Conservation (phyloP, 2,113 vertebrate genomes). For the Menidia beryllina region DNA sequence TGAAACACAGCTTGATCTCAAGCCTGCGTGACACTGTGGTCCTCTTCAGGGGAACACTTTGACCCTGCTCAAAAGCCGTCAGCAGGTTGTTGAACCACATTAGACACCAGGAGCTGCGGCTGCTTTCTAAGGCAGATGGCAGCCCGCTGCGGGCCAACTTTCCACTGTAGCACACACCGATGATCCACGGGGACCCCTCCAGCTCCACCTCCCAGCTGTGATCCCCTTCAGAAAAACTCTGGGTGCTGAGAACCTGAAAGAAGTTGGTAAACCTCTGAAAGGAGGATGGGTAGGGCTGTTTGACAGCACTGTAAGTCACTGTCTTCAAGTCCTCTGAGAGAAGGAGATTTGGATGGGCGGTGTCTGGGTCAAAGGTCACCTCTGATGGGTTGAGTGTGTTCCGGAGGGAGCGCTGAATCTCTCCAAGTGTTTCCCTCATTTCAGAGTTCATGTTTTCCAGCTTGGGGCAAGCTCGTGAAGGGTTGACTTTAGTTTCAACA, state of each 20-base stretch:
- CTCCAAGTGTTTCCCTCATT: conserved; percentile 63
- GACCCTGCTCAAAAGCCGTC: conserved; percentile 82
- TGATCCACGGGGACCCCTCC: conserved; percentile 78
- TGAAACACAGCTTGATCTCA: conserved; percentile 81
- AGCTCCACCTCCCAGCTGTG: conserved; percentile 80
- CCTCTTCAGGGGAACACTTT: conserved; percentile 72
- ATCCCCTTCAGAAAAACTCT: conserved; percentile 78
- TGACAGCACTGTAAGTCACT: conserved; percentile 66
- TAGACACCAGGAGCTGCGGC: conserved; percentile 84
- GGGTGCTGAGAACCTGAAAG: conserved; percentile 79
- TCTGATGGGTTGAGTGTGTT: conserved; percentile 80
- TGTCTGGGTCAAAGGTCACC: conserved; percentile 80
- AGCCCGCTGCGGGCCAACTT: conserved; percentile 80
- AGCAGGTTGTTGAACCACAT: conserved; percentile 84
- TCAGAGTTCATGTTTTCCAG: conserved; percentile 68
- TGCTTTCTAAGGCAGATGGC: conserved; percentile 83
- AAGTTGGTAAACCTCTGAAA: conserved; percentile 79
- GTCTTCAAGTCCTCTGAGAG: conserved; percentile 81
- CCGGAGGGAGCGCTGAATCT: conserved; percentile 70
- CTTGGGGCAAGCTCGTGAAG: conserved; percentile 46
- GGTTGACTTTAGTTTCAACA: conserved; percentile 34
- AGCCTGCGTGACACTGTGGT: conserved; percentile 74
- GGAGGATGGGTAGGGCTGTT: conserved; percentile 66
- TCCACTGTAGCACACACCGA: conserved; percentile 80
- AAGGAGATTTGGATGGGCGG: conserved; percentile 79